Percentiles rank a stretch among this genome's conserved stretches.
Evolutionary conservation across 2,888 invertebrate genomes (phyloP).

Genomic region (Helobdella robusta): DNA sequence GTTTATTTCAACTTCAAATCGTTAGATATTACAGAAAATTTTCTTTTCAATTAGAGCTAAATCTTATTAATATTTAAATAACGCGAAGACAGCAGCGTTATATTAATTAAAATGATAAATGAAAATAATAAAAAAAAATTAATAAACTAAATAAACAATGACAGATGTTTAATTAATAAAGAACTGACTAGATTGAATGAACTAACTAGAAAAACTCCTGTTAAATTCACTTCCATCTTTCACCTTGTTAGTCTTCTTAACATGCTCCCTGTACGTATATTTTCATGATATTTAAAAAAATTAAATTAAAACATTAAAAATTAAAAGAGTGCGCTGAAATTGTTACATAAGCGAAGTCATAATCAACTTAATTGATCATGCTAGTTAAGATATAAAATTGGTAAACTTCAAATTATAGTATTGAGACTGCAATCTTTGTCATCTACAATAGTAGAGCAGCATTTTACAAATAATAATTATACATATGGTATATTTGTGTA

Average conservation of each 20-base stretch:
- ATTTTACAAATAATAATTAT: too few species aligned
- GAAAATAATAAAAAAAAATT: background rate
- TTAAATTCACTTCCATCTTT: slow-evolving; percentile 7
- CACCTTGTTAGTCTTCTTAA: background rate
- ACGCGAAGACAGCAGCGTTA: background rate
- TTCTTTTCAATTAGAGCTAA: background rate
- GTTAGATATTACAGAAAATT: background rate
- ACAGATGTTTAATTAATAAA: background rate
- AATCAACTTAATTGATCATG: too few species aligned
- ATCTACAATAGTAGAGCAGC: too few species aligned
- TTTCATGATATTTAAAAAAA: too few species aligned
- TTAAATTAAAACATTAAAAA: too few species aligned
- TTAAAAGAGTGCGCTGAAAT: too few species aligned
- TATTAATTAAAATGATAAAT: background rate
- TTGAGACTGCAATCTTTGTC: too few species aligned
- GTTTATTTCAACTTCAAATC: background rate
- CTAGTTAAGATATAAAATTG: too few species aligned
- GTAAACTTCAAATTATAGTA: too few species aligned
- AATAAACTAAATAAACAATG: background rate
- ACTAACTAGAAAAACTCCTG: slow-evolving; percentile 14
- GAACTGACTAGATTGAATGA: background rate
- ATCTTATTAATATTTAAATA: background rate
- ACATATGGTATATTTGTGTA: too few species aligned
- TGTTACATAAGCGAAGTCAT: too few species aligned
- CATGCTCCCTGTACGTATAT: background rate